Evolutionary conservation across 2,797 vertebrate genomes (phyloP), one percentile per base, ranked within the genome.

Genomic region (Loris lydekkerianus): DNA sequence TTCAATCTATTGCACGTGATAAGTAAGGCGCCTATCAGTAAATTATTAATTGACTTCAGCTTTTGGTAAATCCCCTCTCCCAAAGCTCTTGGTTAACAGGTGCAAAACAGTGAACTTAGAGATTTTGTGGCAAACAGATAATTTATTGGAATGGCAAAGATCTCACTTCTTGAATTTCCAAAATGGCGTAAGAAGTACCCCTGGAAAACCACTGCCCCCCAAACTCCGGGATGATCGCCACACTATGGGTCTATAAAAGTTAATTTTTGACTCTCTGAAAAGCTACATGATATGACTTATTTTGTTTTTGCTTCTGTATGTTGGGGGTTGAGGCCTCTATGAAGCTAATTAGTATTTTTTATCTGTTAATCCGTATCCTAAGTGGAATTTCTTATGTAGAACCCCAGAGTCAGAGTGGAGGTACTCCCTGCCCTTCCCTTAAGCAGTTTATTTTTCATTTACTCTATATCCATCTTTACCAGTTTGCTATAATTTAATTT

Each of bases 291-390:
- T 7, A 1, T 72, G 83, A 81, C 21, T 92, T 46, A 40, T 40
- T 91, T 18, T 0, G 0, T 87, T 91, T 70, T 83, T 17, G 46
- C 23, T 92, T 76, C 60, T 60, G 25, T 10, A 5, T 67, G 13
- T 29, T 31, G 9, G 46, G 58, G 58, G 14, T 20, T 56, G 2
- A 56, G 60, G 77, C 93, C 88, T 87, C 83, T 37, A 7, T 56
- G 84, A 92, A 97, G 70, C 73, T 96, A 60, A 72, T 92, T 97
- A 58, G 58, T 96, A 23, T 78, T 94, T 93, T 86, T 89, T 89
- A 53, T 29, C 61, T 69, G 60, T 81, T 89, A 85, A 40, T 69
- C 78, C 56, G 20, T 61, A 56, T 3, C 63, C 14, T 1, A 10
- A 75, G 40, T 72, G 58, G 84, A 63, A 53, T 10, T 10, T 49